Conservation (phyloP, 2,797 vertebrate genomes). For the Pteropus rufus region DNA sequence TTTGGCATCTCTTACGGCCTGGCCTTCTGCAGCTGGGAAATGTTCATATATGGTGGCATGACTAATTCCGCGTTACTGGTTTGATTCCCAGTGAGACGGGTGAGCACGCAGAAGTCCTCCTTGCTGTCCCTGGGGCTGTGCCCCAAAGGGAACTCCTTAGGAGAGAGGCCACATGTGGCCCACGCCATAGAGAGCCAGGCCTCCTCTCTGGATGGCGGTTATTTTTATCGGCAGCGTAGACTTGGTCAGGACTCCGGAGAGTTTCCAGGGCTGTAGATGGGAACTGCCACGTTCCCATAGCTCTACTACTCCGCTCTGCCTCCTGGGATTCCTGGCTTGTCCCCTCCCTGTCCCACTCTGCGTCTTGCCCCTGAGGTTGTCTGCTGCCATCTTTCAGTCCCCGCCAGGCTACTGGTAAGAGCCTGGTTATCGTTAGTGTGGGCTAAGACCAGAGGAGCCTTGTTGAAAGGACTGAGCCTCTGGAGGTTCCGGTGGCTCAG, state of each 20-base stretch:
- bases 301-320: background rate
- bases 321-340: background rate
- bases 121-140: rapidly evolving
- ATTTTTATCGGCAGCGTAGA: background rate
- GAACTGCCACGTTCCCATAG: background rate
- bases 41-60: background rate
- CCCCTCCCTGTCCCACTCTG: background rate
- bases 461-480: background rate
- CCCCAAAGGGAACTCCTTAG: background rate
- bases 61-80: background rate
- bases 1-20: background rate
- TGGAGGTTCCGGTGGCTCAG: rapidly evolving
- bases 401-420: rapidly evolving
- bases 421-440: background rate
- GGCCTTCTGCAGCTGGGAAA: background rate
- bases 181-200: background rate
- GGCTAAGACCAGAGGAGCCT: background rate
- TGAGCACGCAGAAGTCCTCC: background rate
- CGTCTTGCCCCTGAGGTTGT: rapidly evolving
- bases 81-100: background rate
- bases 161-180: background rate
- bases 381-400: background rate
- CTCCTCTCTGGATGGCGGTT: background rate
- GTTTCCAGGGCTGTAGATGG: background rate
- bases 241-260: conserved; percentile 14